A percentile compares a stretch with the other conserved stretches of the same genome.
phyloP scores from a whole-genome alignment of 1,140 invertebrate species.

The Probaryconus sp. region DNA sequence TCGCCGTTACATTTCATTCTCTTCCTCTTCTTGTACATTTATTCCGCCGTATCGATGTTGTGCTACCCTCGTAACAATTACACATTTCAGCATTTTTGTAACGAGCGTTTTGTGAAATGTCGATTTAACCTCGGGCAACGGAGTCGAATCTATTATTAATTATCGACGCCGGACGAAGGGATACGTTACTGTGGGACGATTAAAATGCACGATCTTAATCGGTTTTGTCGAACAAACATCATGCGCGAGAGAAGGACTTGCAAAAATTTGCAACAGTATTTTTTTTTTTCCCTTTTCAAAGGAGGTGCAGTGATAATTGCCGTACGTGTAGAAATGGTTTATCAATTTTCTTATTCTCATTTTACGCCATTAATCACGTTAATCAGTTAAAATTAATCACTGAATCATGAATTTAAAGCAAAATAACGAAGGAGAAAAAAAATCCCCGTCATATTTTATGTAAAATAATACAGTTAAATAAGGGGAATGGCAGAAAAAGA shows the following conservation, averaged over 20 bases:
- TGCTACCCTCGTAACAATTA: conserved; percentile 46
- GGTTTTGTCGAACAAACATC: no score
- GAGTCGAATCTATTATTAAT: conserved; percentile 47
- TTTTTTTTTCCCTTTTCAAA: no score
- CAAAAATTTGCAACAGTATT: no score
- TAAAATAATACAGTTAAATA: conserved; percentile 22
- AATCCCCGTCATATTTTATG: conserved; percentile 1
- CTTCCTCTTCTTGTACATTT: conserved; percentile 49
- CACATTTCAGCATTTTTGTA: conserved; percentile 45
- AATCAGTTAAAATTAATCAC: no score
- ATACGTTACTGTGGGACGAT: no score
- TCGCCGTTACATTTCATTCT: conserved; percentile 46
- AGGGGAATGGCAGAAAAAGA: conserved; percentile 2
- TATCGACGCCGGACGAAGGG: no score
- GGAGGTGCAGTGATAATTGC: no score
- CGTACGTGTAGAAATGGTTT: no score
- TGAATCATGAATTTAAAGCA: not conserved
- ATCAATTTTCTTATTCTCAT: no score
- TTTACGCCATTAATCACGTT: no score
- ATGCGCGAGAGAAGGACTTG: no score
- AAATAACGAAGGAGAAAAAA: not conserved
- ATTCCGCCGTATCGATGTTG: conserved; percentile 37
- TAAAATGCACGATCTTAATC: no score
- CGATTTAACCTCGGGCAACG: conserved; percentile 38
- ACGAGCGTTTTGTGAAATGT: conserved; percentile 34